Percentiles rank a stretch among this genome's conserved stretches.
Conservation (phyloP, 2,113 vertebrate species). For the Sapayoa aenigma region DNA sequence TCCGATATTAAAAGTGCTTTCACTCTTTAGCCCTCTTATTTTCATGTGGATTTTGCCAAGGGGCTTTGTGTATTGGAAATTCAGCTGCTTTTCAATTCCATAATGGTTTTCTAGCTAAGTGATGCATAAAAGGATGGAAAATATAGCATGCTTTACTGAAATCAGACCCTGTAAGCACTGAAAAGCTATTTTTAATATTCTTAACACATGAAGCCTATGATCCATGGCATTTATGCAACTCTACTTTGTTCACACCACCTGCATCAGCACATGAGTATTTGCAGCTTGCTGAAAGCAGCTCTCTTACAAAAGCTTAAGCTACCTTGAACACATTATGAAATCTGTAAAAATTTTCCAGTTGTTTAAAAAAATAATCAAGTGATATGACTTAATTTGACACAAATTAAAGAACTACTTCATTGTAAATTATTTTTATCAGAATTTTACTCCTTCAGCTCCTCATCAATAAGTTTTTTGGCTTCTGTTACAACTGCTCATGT, state of each 20-base stretch:
- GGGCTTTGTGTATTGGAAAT: background rate
- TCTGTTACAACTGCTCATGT: background rate
- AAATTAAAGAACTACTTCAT: background rate
- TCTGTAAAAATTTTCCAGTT: background rate
- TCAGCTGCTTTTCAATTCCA: background rate
- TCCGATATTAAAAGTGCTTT: background rate
- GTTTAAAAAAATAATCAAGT: background rate
- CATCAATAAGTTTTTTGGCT: background rate
- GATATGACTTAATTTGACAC: background rate
- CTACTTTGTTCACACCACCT: conserved; percentile 31
- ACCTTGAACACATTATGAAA: background rate
- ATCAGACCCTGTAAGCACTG: background rate
- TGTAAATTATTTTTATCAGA: background rate
- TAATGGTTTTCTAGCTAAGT: conserved; percentile 7
- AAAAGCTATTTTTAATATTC: conserved; percentile 38
- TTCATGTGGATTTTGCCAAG: background rate
- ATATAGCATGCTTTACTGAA: background rate
- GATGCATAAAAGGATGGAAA: conserved; percentile 15
- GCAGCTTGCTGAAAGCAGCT: background rate
- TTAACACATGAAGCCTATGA: background rate
- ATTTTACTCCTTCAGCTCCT: background rate
- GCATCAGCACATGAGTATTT: background rate
- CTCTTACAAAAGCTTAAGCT: background rate
- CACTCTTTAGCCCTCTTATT: background rate
- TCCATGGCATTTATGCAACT: conserved; percentile 11